These are phyloP conservation scores for Planococcus citri DNA, from an alignment of 1,140 invertebrate genomes.

Conservation along the genomic window DNA sequence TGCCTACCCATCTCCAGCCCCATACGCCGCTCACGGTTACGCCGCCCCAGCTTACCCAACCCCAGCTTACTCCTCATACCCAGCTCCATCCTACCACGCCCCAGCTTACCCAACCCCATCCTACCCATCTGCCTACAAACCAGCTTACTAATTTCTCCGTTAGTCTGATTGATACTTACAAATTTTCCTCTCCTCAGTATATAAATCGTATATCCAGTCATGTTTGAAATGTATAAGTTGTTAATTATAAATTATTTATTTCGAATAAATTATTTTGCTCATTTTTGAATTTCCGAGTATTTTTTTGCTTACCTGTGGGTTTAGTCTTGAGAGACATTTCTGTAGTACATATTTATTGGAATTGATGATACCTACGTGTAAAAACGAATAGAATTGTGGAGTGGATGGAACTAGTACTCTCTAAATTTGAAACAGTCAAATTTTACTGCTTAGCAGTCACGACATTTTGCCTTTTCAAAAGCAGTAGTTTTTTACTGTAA, in stretches of 20 bases:
- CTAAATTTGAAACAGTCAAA: too few relatives aligned
- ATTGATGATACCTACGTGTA: too few relatives aligned
- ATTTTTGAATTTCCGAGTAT: not conserved
- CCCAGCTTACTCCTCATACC: conserved; percentile 26
- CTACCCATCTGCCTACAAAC: conserved; percentile 17
- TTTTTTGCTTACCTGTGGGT: too few relatives aligned
- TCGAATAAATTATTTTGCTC: conserved; percentile 6
- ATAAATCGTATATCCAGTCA: conserved; percentile 3
- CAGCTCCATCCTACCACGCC: conserved; percentile 21
- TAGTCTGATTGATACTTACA: not conserved
- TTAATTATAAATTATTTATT: not conserved
- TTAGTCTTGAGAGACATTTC: too few relatives aligned
- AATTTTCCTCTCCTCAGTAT: not conserved
- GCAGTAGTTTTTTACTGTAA: too few relatives aligned
- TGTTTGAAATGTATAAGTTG: not conserved
- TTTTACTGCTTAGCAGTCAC: too few relatives aligned
- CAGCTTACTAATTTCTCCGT: conserved; percentile 12
- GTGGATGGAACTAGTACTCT: too few relatives aligned
- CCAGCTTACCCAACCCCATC: conserved; percentile 24
- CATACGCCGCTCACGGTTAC: conserved; percentile 22
- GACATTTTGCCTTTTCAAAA: too few relatives aligned
- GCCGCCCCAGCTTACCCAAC: conserved; percentile 25
- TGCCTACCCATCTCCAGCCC: conserved; percentile 22
- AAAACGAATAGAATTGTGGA: too few relatives aligned
- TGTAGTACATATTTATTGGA: too few relatives aligned